A percentile compares a stretch with the other conserved stretches of the same genome.
phyloP scores from a whole-genome alignment of 2,113 vertebrate species.

The Ondatra zibethicus region DNA sequence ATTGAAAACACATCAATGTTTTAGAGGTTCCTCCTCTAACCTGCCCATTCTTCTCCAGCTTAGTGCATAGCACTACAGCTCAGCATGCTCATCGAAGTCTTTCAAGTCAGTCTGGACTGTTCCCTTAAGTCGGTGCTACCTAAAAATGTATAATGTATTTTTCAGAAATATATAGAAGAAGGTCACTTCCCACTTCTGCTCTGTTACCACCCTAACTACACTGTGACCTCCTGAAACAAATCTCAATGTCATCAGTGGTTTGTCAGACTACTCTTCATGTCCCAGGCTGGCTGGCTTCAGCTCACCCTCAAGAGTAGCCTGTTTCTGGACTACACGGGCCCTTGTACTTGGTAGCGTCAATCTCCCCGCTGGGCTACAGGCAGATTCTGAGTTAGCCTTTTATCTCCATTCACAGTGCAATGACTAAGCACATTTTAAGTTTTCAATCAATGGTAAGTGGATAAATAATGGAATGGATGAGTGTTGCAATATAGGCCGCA shows the following conservation, averaged over 20 bases:
- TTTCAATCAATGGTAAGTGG: slow-evolving; percentile 25
- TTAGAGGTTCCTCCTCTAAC: not conserved
- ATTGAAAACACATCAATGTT: not conserved
- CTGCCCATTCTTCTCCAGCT: not conserved
- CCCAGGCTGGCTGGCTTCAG: not conserved
- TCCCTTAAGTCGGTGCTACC: not conserved
- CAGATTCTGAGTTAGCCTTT: not conserved
- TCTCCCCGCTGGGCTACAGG: not conserved
- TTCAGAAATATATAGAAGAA: not conserved
- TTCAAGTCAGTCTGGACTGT: not conserved
- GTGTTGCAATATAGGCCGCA: not conserved
- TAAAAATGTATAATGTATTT: not conserved
- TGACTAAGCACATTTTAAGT: slow-evolving; percentile 39
- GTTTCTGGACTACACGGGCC: not conserved
- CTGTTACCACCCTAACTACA: not conserved
- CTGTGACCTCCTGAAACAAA: not conserved
- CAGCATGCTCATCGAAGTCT: not conserved
- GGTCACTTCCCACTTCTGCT: not conserved
- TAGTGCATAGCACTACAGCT: not conserved
- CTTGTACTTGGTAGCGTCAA: not conserved
- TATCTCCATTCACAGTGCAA: not conserved
- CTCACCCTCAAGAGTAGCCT: not conserved
- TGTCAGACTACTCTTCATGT: not conserved
- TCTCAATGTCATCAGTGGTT: not conserved
- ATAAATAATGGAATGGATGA: slow-evolving; percentile 44